phyloP scores from a whole-genome alignment of 1,140 invertebrate species.

The Procambarus clarkii region DNA sequence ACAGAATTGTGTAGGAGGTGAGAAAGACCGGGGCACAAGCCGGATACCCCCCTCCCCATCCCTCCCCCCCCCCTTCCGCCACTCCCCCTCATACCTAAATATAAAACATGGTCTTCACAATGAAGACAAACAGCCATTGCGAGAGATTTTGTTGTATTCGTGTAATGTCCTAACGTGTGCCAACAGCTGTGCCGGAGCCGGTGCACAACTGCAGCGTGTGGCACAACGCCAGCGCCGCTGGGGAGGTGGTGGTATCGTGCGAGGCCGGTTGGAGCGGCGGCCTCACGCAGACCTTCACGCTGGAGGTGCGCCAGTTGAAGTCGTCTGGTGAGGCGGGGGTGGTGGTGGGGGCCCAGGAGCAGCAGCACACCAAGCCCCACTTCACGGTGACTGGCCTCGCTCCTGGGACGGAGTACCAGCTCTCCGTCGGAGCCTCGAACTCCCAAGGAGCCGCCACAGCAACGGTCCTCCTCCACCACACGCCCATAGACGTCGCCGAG shows the following conservation, averaged over 20 bases:
- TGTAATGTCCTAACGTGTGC: too few relatives aligned
- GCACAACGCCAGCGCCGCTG: slow-evolving; percentile 82
- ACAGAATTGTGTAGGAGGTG: too few relatives aligned
- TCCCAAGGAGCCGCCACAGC: slow-evolving; percentile 78
- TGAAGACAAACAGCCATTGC: too few relatives aligned
- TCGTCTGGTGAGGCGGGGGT: neutral
- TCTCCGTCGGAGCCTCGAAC: slow-evolving; percentile 84
- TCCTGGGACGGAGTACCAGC: slow-evolving; percentile 82
- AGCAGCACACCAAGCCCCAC: slow-evolving; percentile 76
- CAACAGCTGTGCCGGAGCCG: slow-evolving; percentile 86
- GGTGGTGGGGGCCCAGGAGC: slow-evolving; percentile 13
- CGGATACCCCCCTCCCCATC: too few relatives aligned
- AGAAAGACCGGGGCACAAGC: too few relatives aligned
- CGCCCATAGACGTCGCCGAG: slow-evolving; percentile 82
- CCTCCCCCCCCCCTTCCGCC: too few relatives aligned
- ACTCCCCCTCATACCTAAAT: too few relatives aligned
- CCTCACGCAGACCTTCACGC: slow-evolving; percentile 87
- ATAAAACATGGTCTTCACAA: too few relatives aligned
- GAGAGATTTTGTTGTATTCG: too few relatives aligned
- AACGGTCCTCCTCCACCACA: slow-evolving; percentile 43
- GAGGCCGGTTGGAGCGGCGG: slow-evolving; percentile 88
- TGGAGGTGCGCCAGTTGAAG: slow-evolving; percentile 78
- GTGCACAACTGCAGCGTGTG: slow-evolving; percentile 89
- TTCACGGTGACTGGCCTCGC: slow-evolving; percentile 83
- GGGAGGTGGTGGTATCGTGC: slow-evolving; percentile 82